Evolutionary conservation across 2,888 invertebrate genomes (phyloP), one percentile per base, ranked within the genome.

Genomic region (Cephus spinipes): DNA sequence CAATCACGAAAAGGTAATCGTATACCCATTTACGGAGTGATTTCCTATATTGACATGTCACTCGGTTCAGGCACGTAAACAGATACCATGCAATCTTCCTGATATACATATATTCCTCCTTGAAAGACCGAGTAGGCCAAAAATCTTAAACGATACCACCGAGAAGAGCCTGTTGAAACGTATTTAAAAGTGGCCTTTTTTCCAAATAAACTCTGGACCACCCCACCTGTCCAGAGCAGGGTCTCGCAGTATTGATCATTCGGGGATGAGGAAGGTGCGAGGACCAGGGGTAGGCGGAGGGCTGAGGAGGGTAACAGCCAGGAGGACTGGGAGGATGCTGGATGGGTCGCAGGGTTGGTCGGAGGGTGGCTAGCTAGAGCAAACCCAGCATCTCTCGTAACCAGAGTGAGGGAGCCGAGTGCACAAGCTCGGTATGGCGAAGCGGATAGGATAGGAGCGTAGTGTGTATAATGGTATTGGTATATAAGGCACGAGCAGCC

Each of bases 1-100:
- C 74, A 92, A 93, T 74, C 87, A 89, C 75, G 91, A 92, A 78
- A 92, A 92, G 92, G 94, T 94, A 83, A 81, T 30, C 69, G 33
- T 68, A 55, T 76, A 86, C 81, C 81, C 23, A 55, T 55, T 23
- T 23, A 55, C 23, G 15, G 23, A 77, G 73, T 68, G n/a, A 71
- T 73, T 69, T 73, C 23, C 55, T 55, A 73, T 12, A 76, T 30
- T 76, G 23, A 68, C 71, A 31, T 33, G 33, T 23, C 34, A 34
- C 81, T 82, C 23, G 23, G 23, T 55, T 55, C 55, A 55, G 55
- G 9, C 55, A 55, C 23, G 55, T 55, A 9, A 55, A 9, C 23
- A 23, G 55, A 23, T 23, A 23, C 55, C 55, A 9, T 9, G 9
- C 9, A 55, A 23, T 23, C 9, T 23, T 23, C 23, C 23, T 15